Percentiles rank a stretch among this genome's conserved stretches.
Conservation (phyloP, 2,113 vertebrate genomes). For the Rhinichthys klamathensis region DNA sequence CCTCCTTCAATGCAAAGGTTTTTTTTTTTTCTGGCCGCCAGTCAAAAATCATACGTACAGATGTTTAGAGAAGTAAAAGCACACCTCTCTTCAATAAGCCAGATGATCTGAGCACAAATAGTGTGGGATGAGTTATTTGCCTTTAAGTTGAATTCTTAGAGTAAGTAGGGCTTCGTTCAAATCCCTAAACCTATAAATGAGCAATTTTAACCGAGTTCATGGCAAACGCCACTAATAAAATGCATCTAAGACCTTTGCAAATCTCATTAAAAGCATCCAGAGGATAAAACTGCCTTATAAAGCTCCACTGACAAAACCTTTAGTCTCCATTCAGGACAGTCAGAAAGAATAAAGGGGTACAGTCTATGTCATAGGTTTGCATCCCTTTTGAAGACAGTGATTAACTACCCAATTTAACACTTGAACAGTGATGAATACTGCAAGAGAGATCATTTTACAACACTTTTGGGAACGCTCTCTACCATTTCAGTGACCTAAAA, state of each 20-base stretch:
- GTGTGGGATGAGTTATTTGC: background rate
- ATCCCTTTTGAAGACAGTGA: background rate
- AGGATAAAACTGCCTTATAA: conserved; percentile 2
- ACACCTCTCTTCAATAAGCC: background rate
- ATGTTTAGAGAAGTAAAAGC: background rate
- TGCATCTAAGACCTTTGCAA: background rate
- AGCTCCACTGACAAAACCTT: background rate
- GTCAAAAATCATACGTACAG: background rate
- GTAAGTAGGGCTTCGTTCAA: background rate
- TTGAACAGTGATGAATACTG: background rate
- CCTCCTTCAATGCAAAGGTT: background rate
- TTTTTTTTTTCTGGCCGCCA: background rate
- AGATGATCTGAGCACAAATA: background rate
- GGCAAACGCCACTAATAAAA: background rate
- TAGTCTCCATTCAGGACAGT: background rate
- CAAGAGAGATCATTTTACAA: background rate
- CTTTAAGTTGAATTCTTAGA: background rate
- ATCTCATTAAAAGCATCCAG: background rate
- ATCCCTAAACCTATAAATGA: background rate
- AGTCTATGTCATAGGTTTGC: background rate
- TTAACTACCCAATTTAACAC: background rate
- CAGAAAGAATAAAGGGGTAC: background rate
- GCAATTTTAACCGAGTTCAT: background rate
- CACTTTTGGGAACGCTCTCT: background rate
- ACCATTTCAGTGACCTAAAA: background rate